Percentiles rank a stretch among this genome's conserved stretches.
Evolutionary conservation across 2,797 vertebrate species (phyloP).

Genomic region (Pelobates cultripes): DNA sequence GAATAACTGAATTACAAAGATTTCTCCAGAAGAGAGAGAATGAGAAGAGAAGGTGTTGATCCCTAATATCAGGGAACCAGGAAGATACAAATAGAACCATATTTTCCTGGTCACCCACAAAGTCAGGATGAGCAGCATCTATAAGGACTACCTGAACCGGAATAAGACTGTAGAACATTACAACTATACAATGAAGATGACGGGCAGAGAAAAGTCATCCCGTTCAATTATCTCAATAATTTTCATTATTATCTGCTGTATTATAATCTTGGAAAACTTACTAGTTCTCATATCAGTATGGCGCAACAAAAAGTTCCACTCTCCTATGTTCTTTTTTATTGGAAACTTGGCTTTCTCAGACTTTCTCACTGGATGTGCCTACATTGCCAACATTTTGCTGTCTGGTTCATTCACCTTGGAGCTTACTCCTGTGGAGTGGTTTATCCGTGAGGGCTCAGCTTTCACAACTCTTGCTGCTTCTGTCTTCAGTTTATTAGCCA

Average conservation of each 20-base stretch:
- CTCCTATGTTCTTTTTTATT: constrained; percentile 97
- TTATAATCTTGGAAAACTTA: constrained; percentile 92
- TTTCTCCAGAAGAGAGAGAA: not conserved
- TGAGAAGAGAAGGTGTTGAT: constrained; percentile 6
- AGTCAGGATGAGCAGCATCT: constrained; percentile 81
- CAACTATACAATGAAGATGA: constrained; percentile 76
- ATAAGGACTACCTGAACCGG: constrained; percentile 83
- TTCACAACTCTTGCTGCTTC: constrained; percentile 92
- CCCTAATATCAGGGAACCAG: not conserved
- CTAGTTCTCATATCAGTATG: constrained; percentile 87
- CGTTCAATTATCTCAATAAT: constrained; percentile 68
- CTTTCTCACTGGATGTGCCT: constrained; percentile 87
- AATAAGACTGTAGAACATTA: constrained; percentile 82
- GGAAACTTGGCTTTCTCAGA: constrained; percentile 94
- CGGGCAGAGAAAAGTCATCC: constrained; percentile 21
- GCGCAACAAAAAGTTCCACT: constrained; percentile 93
- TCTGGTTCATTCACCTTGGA: constrained; percentile 82
- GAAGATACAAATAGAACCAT: not conserved
- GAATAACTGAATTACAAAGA: not conserved
- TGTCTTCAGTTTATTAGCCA: constrained; percentile 92
- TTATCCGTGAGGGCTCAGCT: constrained; percentile 89
- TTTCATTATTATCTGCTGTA: constrained; percentile 83
- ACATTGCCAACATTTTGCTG: constrained; percentile 88
- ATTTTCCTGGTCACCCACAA: constrained; percentile 57
- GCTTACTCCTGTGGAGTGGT: constrained; percentile 88